Base-by-base conservation (phyloP, 1,140 invertebrate species). In the Drosophila sp. region DNA sequence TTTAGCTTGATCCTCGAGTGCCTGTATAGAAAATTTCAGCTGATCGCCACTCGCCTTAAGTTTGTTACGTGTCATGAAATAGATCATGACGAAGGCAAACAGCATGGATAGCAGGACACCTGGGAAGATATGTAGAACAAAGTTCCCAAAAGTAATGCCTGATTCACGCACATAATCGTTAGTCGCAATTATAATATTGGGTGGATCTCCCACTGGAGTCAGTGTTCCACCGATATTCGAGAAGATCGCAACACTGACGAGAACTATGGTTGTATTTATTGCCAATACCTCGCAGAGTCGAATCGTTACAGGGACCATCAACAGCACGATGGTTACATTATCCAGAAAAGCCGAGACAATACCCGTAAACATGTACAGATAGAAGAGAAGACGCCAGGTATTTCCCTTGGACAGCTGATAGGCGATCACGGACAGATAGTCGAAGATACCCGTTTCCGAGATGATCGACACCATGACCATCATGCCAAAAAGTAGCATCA, bases 301-400 rank as follows among this genome's bases (percentile, higher is more conserved):
- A n/a, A 97, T 97, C 0, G 96, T 97, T 0, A 97, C 95, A 0
- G 96, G 96, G n/a, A 96, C 96, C 93, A 97, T 95, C 0, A 97
- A 91, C 3, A 97, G 90, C 3, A 97, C 95, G 0, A 96, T 97
- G 0, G 97, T 97, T 3, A 97, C 96, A 90, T 97, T 97, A 91
- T 97, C 97, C 29, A 97, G 89, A 74, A 97, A 95, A 0, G 96
- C 95, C 0, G 97, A 97, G 2, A 97, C 78, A 0, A 97, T 50
- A 0, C 94, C 95, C 0, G 96, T 96, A 74, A 97, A 95, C 2
- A 95, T 90, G 81, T 96, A 97, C 0, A 98, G 92, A 0, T 94
- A 93, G n/a, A 95, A 95, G 3, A 97, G 94, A 0, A 97, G 92
- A 0, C 95, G 95, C 97, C 96, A 97, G 3, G 96, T 92, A 89